phyloP scores from a whole-genome alignment of 2,797 vertebrate species.

The Sebastes umbrosus region DNA sequence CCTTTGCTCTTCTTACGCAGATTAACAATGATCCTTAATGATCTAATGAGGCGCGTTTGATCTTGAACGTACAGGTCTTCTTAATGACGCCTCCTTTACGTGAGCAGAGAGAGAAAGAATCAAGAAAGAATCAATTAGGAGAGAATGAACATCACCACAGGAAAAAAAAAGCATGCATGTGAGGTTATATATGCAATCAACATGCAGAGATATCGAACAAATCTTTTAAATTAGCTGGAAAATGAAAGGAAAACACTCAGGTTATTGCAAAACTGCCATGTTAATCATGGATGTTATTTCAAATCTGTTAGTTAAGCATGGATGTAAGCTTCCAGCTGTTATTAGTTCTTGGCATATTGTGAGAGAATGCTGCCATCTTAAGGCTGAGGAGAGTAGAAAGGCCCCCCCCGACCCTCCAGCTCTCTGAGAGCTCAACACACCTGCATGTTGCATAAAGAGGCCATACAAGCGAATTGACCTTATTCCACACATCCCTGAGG shows the following conservation, averaged over 20 bases:
- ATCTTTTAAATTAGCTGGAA: neutral
- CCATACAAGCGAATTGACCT: slow-evolving; percentile 11
- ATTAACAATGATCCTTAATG: slow-evolving; percentile 44
- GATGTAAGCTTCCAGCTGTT: slow-evolving; percentile 13
- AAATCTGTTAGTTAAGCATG: slow-evolving; percentile 22
- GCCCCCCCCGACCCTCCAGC: slow-evolving; percentile 13
- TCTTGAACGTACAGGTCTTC: slow-evolving; percentile 63
- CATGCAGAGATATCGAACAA: slow-evolving; percentile 12
- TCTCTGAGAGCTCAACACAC: slow-evolving; percentile 27
- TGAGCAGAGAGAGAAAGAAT: slow-evolving; percentile 40
- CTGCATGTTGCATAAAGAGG: slow-evolving; percentile 45
- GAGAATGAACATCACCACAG: neutral
- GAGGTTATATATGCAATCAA: neutral
- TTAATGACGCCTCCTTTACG: slow-evolving; percentile 68
- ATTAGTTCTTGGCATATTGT: slow-evolving; percentile 28
- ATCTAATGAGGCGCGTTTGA: slow-evolving; percentile 54
- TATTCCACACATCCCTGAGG: neutral
- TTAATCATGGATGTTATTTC: slow-evolving; percentile 20
- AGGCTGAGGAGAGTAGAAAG: slow-evolving; percentile 58
- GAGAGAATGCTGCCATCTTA: slow-evolving; percentile 76
- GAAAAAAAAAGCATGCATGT: neutral
- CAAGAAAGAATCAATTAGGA: slow-evolving; percentile 37
- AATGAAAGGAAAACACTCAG: slow-evolving; percentile 13
- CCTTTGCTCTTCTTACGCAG: slow-evolving; percentile 32
- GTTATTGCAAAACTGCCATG: neutral